Conservation (phyloP, 2,888 invertebrate species). For the Idaea dimidiata region DNA sequence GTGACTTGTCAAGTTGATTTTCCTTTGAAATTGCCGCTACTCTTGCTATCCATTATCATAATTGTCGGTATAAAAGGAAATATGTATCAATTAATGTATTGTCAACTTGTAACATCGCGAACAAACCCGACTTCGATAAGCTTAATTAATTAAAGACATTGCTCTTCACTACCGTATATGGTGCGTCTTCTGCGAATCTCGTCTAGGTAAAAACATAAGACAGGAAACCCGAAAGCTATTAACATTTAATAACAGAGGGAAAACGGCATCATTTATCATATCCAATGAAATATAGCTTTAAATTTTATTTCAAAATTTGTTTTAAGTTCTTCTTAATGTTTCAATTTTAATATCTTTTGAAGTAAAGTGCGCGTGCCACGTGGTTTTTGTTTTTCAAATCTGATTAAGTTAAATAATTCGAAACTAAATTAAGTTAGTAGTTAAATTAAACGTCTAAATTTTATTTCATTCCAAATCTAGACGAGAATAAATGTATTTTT, state of each 20-base stretch:
- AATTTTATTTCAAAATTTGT: not conserved
- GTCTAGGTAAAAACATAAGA: slow-evolving; percentile 15
- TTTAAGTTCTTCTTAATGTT: not conserved
- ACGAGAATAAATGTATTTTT: not conserved
- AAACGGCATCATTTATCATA: not conserved
- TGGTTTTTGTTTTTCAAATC: not conserved
- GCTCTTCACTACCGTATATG: slow-evolving; percentile 9
- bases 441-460: not conserved
- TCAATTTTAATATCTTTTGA: not conserved
- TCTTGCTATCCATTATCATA: slow-evolving; percentile 41
- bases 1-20: slow-evolving; percentile 44
- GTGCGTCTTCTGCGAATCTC: slow-evolving; percentile 17
- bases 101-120: slow-evolving; percentile 26
- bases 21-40: slow-evolving; percentile 42
- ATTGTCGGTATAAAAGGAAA: slow-evolving; percentile 57
- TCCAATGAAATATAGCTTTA: not conserved
- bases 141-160: slow-evolving; percentile 20
- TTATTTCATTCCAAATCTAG: not conserved
- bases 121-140: slow-evolving; percentile 13
- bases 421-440: not conserved
- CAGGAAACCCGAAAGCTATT: slow-evolving; percentile 12
- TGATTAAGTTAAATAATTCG: not conserved
- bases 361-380: not conserved
- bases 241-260: slow-evolving; percentile 15
- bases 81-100: slow-evolving; percentile 41